Evolutionary conservation across 2,888 invertebrate genomes (phyloP).

Genomic region (Apamea sordens): DNA sequence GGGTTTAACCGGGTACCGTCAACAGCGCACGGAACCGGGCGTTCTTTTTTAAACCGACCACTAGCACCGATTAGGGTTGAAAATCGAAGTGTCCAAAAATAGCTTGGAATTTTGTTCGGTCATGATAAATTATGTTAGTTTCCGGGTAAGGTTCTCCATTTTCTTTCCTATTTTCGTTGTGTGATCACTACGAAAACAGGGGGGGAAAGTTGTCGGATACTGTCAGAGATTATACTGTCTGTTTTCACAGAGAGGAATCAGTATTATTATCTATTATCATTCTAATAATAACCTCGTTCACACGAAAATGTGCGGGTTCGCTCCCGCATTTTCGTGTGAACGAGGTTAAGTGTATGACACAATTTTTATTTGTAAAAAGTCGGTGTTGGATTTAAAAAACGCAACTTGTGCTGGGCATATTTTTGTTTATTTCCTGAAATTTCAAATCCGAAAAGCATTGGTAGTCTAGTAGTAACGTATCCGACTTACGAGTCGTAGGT

Average conservation of each 20-base stretch:
- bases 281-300: slow-evolving; percentile 7
- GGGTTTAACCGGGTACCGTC: slow-evolving; percentile 56
- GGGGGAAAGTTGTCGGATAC: slow-evolving; percentile 7
- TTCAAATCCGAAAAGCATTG: background rate
- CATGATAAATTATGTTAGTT: slow-evolving; percentile 55
- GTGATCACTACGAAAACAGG: slow-evolving; percentile 29
- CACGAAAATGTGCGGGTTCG: no score
- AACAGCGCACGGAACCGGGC: slow-evolving; percentile 45
- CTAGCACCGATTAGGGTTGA: slow-evolving; percentile 45
- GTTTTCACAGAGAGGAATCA: background rate
- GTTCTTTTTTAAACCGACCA: slow-evolving; percentile 51
- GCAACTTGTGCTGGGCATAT: background rate
- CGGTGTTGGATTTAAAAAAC: background rate
- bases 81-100: slow-evolving; percentile 47
- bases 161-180: slow-evolving; percentile 26
- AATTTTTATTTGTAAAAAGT: background rate
- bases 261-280: slow-evolving; percentile 10
- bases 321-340: no score
- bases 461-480: background rate
- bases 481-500: background rate
- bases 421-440: background rate
- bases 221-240: slow-evolving; percentile 29
- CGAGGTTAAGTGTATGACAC: background rate
- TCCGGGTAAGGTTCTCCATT: slow-evolving; percentile 18
- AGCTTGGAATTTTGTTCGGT: slow-evolving; percentile 33